Percentiles rank a stretch among this genome's conserved stretches.
These are phyloP conservation scores for Rhorus exstirpatorius DNA, from an alignment of 2,888 invertebrate genomes.

Conservation along the genomic window DNA sequence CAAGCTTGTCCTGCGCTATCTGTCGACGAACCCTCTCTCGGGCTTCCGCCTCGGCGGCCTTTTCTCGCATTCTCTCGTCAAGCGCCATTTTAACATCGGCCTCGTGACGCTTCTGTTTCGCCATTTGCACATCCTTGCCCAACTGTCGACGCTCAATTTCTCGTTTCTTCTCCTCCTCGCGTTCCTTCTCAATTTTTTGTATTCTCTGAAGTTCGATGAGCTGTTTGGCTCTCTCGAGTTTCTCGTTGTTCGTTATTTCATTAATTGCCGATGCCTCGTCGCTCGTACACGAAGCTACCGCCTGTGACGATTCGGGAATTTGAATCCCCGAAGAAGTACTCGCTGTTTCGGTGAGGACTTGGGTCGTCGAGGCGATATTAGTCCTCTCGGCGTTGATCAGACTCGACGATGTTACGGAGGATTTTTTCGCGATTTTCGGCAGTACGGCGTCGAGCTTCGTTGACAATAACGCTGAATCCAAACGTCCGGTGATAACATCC, in stretches of 20 bases:
- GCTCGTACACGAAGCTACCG: too few species aligned
- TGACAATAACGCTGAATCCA: conserved; percentile 88
- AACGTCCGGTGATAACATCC: conserved; percentile 91
- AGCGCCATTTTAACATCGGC: conserved; percentile 91
- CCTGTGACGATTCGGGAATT: too few species aligned
- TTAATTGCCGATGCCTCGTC: too few species aligned
- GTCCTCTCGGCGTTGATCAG: too few species aligned
- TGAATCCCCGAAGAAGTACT: too few species aligned
- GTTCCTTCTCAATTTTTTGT: conserved; percentile 89
- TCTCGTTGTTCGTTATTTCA: conserved; percentile 86
- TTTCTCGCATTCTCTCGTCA: conserved; percentile 92
- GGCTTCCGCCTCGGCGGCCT: conserved; percentile 91
- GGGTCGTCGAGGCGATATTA: too few species aligned
- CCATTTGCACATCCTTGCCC: conserved; percentile 91
- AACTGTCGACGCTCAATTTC: conserved; percentile 92
- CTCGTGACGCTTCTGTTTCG: conserved; percentile 92
- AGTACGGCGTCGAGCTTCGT: conserved; percentile 90
- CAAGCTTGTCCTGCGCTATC: conserved; percentile 94
- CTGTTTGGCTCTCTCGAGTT: conserved; percentile 89
- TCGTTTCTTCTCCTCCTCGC: conserved; percentile 88
- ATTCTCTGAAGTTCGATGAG: conserved; percentile 88
- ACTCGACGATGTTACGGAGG: conserved; percentile 69
- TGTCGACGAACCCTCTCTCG: conserved; percentile 93
- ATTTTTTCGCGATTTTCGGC: conserved; percentile 86
- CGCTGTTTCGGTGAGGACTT: too few species aligned